Base-by-base conservation (phyloP, 2,888 invertebrate species). In the Heliconius hortense region DNA sequence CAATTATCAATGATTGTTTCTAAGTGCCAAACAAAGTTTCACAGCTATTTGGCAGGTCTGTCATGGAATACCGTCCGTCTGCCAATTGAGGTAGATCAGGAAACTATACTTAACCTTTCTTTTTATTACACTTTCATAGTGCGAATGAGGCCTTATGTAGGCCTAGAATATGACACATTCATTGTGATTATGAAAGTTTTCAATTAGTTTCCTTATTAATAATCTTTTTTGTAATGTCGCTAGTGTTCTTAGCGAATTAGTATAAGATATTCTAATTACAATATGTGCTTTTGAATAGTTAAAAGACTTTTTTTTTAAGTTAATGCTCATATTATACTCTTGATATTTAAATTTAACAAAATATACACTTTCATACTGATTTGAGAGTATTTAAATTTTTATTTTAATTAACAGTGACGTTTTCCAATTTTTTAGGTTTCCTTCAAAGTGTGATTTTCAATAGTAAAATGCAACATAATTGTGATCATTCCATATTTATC, bases 21-120 rank as follows among this genome's bases (percentile, higher is more conserved):
- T 78, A 75, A 75, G 53, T 77, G 76, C 77, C 77, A 75, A 69
- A 72, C 67, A 35, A 75, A 62, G 70, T 60, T 70, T 76, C 60
- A 73, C 28, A 66, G 73, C 75, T 71, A 59, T 39, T 74, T 76
- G 77, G 79, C 80, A 77, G 76, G 63, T 73, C 72, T 80, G 77
- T 80, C 78, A 77, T 78, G 76, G 72, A 68, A 78, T 76, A 81
- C 77, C 73, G 77, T 86, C 82, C 81, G 87, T 90, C 91, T 90
- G 91, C 90, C 91, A 89, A 89, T 69, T 92, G 92, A 92, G 92
- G 92, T 93, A 93, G 92, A 76, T 78, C 66, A 53, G 72, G 60
- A 72, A 72, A 76, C 72, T 76, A 69, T 60, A 73, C 48, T 59
- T 56, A 60, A 68, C 24, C 63, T 63, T 24, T 35, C 43, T 63